These are phyloP conservation scores for Deilephila elpenor DNA, from an alignment of 2,888 invertebrate species.

Conservation along the genomic window DNA sequence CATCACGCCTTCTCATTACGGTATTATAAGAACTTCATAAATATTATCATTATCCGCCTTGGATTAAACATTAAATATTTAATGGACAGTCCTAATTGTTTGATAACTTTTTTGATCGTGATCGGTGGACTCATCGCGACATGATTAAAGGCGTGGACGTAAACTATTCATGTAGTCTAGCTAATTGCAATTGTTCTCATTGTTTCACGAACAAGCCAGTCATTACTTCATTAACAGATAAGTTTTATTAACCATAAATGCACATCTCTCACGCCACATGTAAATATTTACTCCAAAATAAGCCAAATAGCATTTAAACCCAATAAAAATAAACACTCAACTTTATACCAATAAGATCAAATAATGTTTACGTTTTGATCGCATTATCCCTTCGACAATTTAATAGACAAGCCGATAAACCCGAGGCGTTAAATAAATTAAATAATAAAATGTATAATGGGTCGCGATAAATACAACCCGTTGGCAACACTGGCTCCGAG, in stretches of 20 bases:
- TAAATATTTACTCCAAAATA: constrained; percentile 23
- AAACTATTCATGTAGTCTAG: background rate
- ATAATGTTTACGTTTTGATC: constrained; percentile 76
- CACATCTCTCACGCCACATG: background rate
- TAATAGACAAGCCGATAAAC: constrained; percentile 82
- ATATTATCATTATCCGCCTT: constrained; percentile 3
- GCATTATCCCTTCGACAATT: constrained; percentile 77
- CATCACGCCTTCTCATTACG: constrained; percentile 52
- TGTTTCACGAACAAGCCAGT: background rate
- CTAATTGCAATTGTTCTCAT: background rate
- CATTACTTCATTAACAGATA: background rate
- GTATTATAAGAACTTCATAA: constrained; percentile 47
- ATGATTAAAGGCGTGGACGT: constrained; percentile 1
- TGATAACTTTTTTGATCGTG: constrained; percentile 5
- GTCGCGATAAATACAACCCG: constrained; percentile 81
- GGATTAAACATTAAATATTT: background rate
- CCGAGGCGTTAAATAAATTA: constrained; percentile 82
- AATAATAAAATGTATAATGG: constrained; percentile 84
- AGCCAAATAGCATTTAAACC: constrained; percentile 13
- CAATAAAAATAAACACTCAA: constrained; percentile 52
- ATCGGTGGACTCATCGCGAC: background rate
- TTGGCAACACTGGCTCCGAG: constrained; percentile 73
- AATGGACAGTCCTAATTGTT: constrained; percentile 6
- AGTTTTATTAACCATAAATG: background rate
- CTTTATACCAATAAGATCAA: constrained; percentile 65